phyloP scores from a whole-genome alignment of 2,113 vertebrate species.

The Sardina pilchardus region DNA sequence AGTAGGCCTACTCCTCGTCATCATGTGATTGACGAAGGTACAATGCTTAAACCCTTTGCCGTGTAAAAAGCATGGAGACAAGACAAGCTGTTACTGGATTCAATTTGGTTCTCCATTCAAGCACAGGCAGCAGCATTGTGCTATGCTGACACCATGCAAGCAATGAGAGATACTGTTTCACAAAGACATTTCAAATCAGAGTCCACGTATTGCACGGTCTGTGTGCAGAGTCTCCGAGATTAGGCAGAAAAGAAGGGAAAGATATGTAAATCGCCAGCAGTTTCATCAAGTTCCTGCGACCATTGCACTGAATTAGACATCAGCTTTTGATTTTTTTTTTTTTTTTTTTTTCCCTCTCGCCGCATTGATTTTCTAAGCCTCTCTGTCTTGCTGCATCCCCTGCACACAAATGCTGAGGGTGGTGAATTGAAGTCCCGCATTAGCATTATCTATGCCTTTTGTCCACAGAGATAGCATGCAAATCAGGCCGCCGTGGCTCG shows the following conservation, averaged over 20 bases:
- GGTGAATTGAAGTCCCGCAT: constrained; percentile 48
- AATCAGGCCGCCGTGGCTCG: constrained; percentile 31
- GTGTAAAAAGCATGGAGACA: neutral
- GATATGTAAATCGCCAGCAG: constrained; percentile 22
- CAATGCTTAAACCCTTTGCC: neutral
- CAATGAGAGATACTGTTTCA: constrained; percentile 8
- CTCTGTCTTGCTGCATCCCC: constrained; percentile 34
- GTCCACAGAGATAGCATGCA: constrained; percentile 51
- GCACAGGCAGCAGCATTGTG: neutral
- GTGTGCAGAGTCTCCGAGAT: constrained; percentile 5
- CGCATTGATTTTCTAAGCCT: constrained; percentile 50
- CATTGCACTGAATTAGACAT: constrained; percentile 46
- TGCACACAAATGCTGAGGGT: constrained; percentile 44
- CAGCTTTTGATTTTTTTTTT: constrained; percentile 47
- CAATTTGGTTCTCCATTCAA: neutral
- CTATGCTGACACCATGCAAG: neutral
- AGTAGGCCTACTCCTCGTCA: neutral
- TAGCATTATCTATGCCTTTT: constrained; percentile 48
- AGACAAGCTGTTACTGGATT: constrained; percentile 12
- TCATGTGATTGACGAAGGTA: neutral
- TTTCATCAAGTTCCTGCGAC: constrained; percentile 43
- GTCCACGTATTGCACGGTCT: neutral
- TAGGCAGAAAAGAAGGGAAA: neutral
- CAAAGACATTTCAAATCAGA: constrained; percentile 4
- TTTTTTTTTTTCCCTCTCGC: constrained; percentile 32